Evolutionary conservation across 2,113 vertebrate species (phyloP).

Genomic region (Bubalus kerabau): DNA sequence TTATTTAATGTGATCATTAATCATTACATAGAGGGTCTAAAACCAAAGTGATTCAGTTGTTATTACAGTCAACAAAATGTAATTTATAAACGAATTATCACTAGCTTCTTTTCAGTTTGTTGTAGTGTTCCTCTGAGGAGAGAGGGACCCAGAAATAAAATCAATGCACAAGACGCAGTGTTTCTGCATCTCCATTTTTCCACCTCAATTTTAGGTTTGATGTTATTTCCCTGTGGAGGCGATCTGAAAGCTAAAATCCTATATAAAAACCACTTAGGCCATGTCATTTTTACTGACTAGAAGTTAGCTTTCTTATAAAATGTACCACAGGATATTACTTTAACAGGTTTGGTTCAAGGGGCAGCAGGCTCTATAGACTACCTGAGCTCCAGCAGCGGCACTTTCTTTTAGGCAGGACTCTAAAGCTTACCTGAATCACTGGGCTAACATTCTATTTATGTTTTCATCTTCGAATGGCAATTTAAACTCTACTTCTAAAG

Average conservation of each 20-base stretch:
- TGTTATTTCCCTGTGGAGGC: conserved; percentile 62
- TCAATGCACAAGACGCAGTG: conserved; percentile 37
- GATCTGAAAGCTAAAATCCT: conserved; percentile 65
- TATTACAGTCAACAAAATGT: not conserved
- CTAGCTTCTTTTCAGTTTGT: conserved; percentile 43
- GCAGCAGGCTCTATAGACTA: not conserved
- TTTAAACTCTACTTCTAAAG: conserved; percentile 26
- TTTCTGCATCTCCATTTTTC: conserved; percentile 70
- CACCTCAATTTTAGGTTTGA: conserved; percentile 52
- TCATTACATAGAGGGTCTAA: not conserved
- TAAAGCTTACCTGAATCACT: not conserved
- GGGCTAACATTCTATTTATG: not conserved
- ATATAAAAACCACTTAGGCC: conserved; percentile 62
- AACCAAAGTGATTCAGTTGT: conserved; percentile 9
- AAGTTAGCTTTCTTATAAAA: conserved; percentile 43
- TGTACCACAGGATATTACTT: conserved; percentile 17
- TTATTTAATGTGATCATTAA: conserved; percentile 20
- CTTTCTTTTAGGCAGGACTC: not conserved
- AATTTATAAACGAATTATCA: conserved; percentile 37
- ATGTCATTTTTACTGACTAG: conserved; percentile 53
- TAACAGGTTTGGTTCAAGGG: not conserved
- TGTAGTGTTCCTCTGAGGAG: conserved; percentile 52
- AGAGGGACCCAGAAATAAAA: conserved; percentile 44
- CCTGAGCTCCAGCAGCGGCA: not conserved
- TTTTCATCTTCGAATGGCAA: not conserved